Percentiles rank a stretch among this genome's conserved stretches.
Conservation (phyloP, 2,888 invertebrate genomes). For the Lithophane socia region DNA sequence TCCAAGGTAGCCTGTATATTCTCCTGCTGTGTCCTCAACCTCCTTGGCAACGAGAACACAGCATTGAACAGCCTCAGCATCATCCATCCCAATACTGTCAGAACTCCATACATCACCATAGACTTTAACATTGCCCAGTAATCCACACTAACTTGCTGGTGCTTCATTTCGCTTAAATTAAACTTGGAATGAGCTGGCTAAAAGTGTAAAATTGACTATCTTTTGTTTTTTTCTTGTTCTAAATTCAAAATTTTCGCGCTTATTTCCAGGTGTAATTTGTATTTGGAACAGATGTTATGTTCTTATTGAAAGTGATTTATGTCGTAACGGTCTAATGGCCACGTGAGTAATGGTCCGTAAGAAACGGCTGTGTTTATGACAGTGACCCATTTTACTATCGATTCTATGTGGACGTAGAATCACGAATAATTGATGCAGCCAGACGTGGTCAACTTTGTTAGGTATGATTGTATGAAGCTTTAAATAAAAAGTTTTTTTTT, state of each 20-base stretch:
- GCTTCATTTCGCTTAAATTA: slow-evolving; percentile 85
- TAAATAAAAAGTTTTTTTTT: background rate
- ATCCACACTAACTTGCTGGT: slow-evolving; percentile 93
- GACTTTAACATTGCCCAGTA: slow-evolving; percentile 92
- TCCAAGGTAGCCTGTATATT: slow-evolving; percentile 86
- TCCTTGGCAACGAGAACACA: slow-evolving; percentile 92
- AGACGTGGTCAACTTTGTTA: slow-evolving; percentile 73
- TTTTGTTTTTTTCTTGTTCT: slow-evolving; percentile 10
- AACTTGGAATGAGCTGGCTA: background rate
- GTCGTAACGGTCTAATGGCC: slow-evolving; percentile 28
- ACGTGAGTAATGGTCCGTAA: slow-evolving; percentile 62
- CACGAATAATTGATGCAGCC: slow-evolving; percentile 83
- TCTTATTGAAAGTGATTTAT: slow-evolving; percentile 27
- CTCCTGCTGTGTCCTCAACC: slow-evolving; percentile 90
- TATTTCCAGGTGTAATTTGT: background rate
- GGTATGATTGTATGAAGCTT: background rate
- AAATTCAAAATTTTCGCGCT: slow-evolving; percentile 1
- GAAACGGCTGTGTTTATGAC: slow-evolving; percentile 69
- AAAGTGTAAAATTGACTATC: background rate
- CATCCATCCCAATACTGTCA: slow-evolving; percentile 92
- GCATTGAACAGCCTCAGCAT: slow-evolving; percentile 92
- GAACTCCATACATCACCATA: slow-evolving; percentile 91
- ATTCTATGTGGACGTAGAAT: slow-evolving; percentile 72
- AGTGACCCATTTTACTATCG: slow-evolving; percentile 84
- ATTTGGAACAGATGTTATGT: slow-evolving; percentile 3